Percentiles rank a stretch among this genome's conserved stretches.
Conservation (phyloP, 2,888 invertebrate genomes). For the Nomada flava region DNA sequence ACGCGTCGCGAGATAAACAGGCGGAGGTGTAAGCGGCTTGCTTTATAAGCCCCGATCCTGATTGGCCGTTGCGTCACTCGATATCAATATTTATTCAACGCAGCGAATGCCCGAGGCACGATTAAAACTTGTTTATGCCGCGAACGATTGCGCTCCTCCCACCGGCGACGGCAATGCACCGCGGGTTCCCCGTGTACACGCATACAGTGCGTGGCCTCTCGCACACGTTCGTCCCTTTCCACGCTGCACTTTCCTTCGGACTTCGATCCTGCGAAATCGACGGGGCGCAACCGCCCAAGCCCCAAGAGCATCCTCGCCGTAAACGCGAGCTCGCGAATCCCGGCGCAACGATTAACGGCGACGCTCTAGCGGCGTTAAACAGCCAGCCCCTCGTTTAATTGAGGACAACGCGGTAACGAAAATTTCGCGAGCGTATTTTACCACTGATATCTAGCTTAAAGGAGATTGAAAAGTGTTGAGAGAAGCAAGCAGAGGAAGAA, state of each 20-base stretch:
- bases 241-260: neutral
- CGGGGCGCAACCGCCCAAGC: too few species aligned
- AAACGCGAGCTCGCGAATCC: neutral
- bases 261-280: neutral
- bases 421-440: neutral
- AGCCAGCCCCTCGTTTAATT: conserved; percentile 35
- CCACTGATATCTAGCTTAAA: conserved; percentile 30
- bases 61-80: conserved; percentile 80
- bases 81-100: conserved; percentile 83
- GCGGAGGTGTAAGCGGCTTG: conserved; percentile 70
- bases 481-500: neutral
- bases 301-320: neutral
- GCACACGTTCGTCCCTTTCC: neutral
- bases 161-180: conserved; percentile 63
- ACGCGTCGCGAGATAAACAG: conserved; percentile 51
- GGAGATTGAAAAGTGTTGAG: conserved; percentile 17
- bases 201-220: conserved; percentile 51
- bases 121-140: conserved; percentile 82
- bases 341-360: conserved; percentile 25
- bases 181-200: conserved; percentile 70
- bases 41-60: conserved; percentile 74
- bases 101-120: conserved; percentile 79
- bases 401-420: conserved; percentile 38
- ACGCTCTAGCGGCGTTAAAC: conserved; percentile 6
- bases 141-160: conserved; percentile 80